Percentiles rank a stretch among this genome's conserved stretches.
phyloP scores from a whole-genome alignment of 2,797 vertebrate species.

The Lutjanus argentimaculatus region DNA sequence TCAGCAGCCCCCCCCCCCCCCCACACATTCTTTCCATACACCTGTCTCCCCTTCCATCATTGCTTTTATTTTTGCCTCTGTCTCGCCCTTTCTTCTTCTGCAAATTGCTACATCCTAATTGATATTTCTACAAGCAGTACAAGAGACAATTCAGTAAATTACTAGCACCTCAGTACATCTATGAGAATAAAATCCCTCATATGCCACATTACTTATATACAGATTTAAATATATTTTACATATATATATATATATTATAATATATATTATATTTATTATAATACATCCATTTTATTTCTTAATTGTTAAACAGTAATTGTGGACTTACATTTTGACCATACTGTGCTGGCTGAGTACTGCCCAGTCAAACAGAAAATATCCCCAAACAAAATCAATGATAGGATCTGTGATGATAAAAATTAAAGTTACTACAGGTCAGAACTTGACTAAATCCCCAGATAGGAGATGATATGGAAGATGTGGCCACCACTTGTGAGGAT shows the following conservation, averaged over 20 bases:
- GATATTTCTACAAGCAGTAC: not conserved
- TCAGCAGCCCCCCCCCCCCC: not conserved
- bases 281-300: no score
- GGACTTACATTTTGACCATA: no score
- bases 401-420: no score
- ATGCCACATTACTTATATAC: not conserved
- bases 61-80: slow-evolving; percentile 2
- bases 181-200: not conserved
- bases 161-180: not conserved
- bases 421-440: not conserved
- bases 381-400: not conserved
- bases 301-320: no score
- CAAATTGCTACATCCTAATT: slow-evolving; percentile 1
- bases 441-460: not conserved
- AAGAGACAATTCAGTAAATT: not conserved
- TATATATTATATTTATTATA: no score
- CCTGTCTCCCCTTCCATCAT: not conserved
- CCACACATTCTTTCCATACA: not conserved
- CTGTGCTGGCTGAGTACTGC: not conserved
- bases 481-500: not conserved
- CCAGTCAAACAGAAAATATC: not conserved
- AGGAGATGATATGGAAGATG: not conserved
- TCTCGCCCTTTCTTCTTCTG: not conserved
- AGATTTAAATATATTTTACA: not conserved
- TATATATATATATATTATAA: no score